Percentiles rank a stretch among this genome's conserved stretches.
These are phyloP conservation scores for Drosophila dunni DNA, from an alignment of 1,140 invertebrate species.

Conservation along the genomic window DNA sequence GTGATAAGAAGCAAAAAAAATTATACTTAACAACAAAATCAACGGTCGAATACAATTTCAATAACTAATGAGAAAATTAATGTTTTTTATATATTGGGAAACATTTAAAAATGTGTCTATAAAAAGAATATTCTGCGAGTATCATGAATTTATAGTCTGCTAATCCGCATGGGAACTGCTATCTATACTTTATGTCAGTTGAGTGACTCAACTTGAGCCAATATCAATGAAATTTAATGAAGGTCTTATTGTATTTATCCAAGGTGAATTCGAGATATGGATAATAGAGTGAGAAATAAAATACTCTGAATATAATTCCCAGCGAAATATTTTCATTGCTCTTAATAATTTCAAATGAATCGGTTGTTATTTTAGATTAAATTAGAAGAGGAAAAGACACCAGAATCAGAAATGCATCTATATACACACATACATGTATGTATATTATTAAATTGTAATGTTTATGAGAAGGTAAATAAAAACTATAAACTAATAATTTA, in stretches of 20 bases:
- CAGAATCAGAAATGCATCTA: no score
- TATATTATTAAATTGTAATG: not conserved
- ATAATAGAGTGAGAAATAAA: no score
- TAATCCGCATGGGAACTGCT: conserved; percentile 8
- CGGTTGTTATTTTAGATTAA: no score
- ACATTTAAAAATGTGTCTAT: not conserved
- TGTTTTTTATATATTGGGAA: not conserved
- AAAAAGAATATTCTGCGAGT: not conserved
- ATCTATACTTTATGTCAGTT: not conserved
- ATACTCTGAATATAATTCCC: no score
- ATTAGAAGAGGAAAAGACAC: no score
- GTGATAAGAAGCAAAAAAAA: conserved; percentile 3
- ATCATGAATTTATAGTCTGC: not conserved
- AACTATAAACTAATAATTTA: not conserved
- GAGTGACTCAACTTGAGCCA: not conserved
- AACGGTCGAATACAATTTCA: not conserved
- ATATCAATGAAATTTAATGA: not conserved
- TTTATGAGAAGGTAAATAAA: not conserved
- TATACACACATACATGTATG: no score
- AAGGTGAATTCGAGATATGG: not conserved
- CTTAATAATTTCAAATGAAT: no score
- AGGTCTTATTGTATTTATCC: not conserved
- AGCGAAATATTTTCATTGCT: no score
- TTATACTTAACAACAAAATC: not conserved
- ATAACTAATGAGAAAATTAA: not conserved